These are phyloP conservation scores for Panorpa germanica DNA, from an alignment of 2,888 invertebrate genomes.

Conservation along the genomic window DNA sequence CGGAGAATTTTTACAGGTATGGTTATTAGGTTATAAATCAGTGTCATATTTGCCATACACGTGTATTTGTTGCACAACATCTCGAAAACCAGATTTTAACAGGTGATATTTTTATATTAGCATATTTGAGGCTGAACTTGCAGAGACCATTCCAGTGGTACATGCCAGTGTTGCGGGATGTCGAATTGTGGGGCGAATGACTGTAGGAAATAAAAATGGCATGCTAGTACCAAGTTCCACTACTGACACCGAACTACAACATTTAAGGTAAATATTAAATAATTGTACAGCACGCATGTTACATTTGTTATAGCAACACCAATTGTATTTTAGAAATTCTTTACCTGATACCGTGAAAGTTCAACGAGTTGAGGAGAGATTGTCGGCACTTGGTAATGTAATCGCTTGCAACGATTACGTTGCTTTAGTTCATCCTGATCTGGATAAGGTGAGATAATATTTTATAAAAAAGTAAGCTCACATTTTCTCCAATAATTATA, in stretches of 20 bases:
- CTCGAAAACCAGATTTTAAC: background rate
- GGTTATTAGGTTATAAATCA: constrained; percentile 8
- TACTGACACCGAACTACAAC: constrained; percentile 23
- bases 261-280: too few relatives aligned
- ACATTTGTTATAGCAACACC: too few relatives aligned
- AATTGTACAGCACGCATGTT: too few relatives aligned
- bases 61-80: constrained; percentile 8
- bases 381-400: constrained; percentile 97
- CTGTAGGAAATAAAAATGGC: constrained; percentile 88
- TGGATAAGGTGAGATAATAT: constrained; percentile 60
- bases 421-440: constrained; percentile 95
- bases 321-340: constrained; percentile 86
- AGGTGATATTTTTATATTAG: too few relatives aligned
- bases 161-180: constrained; percentile 88
- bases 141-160: constrained; percentile 86
- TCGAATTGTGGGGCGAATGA: constrained; percentile 83
- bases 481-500: background rate
- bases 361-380: constrained; percentile 86
- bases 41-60: constrained; percentile 4
- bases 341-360: constrained; percentile 84
- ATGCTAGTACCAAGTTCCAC: constrained; percentile 85
- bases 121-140: constrained; percentile 87
- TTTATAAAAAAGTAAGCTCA: too few relatives aligned
- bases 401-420: constrained; percentile 98
- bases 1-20: constrained; percentile 94